Conservation (phyloP, 1,140 invertebrate genomes). For the Adelges cooleyi region DNA sequence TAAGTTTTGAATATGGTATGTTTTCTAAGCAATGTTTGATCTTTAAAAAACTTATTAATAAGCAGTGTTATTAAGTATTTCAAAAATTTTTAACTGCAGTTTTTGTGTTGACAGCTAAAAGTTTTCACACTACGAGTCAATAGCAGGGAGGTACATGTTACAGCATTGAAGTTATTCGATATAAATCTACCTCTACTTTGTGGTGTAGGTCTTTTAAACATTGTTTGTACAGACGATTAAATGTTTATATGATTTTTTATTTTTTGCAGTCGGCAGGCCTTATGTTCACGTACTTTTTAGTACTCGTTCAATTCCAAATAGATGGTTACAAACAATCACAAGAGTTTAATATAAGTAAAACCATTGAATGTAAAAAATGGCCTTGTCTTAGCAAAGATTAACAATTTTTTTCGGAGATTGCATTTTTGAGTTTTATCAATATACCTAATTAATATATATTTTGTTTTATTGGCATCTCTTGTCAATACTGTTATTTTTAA, state of each 20-base stretch:
- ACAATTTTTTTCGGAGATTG: too few species aligned
- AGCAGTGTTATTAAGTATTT: not conserved
- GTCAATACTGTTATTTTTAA: too few species aligned
- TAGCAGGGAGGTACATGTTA: too few species aligned
- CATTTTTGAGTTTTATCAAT: too few species aligned
- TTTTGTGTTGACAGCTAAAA: not conserved
- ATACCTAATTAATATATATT: too few species aligned
- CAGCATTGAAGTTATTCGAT: too few species aligned
- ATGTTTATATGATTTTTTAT: not conserved
- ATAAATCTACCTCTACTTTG: too few species aligned
- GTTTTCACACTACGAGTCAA: too few species aligned
- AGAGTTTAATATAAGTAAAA: not conserved
- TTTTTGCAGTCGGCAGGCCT: conserved; percentile 2
- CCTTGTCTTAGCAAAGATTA: too few species aligned
- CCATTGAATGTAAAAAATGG: not conserved
- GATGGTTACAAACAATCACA: not conserved
- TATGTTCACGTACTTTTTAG: too few species aligned
- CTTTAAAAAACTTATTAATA: not conserved
- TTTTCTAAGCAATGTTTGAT: not conserved
- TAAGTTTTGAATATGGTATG: not conserved
- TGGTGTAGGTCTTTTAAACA: not conserved
- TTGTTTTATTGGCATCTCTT: too few species aligned
- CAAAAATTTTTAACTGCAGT: not conserved
- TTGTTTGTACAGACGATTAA: not conserved
- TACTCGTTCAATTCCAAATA: too few species aligned